phyloP scores from a whole-genome alignment of 1,140 invertebrate species.

The Antheraea mylitta region DNA sequence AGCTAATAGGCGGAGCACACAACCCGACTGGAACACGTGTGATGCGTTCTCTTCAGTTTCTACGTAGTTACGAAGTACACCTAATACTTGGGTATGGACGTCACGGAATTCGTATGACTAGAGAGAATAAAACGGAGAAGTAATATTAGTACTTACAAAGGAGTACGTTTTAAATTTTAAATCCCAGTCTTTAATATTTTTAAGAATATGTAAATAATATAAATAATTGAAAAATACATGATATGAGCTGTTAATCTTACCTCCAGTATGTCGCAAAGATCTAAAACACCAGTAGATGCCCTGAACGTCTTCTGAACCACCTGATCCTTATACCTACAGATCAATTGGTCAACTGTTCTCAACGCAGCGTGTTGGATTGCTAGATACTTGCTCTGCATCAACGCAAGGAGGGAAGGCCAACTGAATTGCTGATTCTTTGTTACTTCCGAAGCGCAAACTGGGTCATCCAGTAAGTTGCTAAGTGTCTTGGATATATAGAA shows the following conservation, averaged over 20 bases:
- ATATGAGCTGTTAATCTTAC: conserved; percentile 25
- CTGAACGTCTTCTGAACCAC: conserved; percentile 61
- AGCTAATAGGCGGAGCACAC: conserved; percentile 56
- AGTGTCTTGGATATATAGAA: conserved; percentile 39
- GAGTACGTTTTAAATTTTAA: no score
- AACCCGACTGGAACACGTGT: conserved; percentile 60
- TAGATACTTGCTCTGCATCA: conserved; percentile 66
- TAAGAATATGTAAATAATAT: no score
- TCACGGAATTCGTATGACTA: conserved; percentile 69
- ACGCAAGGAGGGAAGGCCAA: conserved; percentile 56
- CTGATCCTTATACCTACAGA: conserved; percentile 62
- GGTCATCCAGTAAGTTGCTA: conserved; percentile 62
- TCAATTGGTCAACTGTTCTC: conserved; percentile 60
- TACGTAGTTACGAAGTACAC: conserved; percentile 57
- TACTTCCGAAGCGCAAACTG: conserved; percentile 64
- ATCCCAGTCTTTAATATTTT: no score
- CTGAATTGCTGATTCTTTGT: conserved; percentile 69
- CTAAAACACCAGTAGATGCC: conserved; percentile 61
- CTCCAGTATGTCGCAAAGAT: conserved; percentile 71
- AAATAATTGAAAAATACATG: no score
- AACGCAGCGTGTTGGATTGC: conserved; percentile 64
- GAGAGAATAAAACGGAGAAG: not conserved
- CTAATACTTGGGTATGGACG: conserved; percentile 56
- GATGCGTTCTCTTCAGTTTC: conserved; percentile 61
- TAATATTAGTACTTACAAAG: no score